Conservation (phyloP, 2,888 invertebrate genomes). For the Conops quadrifasciatus region DNA sequence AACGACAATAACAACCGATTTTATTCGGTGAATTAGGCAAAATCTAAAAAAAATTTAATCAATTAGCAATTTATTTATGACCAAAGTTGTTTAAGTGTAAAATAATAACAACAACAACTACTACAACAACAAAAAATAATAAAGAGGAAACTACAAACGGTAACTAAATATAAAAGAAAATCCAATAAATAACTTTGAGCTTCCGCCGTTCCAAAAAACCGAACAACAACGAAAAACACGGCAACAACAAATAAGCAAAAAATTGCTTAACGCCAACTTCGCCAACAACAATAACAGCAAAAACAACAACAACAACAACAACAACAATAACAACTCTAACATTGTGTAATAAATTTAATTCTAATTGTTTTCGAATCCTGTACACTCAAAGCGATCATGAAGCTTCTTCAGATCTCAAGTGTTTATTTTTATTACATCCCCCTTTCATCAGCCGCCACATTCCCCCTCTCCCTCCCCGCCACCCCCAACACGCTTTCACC, state of each 20-base stretch:
- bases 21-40: too few species aligned
- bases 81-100: neutral
- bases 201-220: neutral
- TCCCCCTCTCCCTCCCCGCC: too few species aligned
- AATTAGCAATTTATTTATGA: conserved; percentile 7
- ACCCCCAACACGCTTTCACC: too few species aligned
- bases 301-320: neutral
- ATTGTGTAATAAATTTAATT: neutral
- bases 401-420: too few species aligned
- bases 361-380: neutral
- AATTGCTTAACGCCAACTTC: neutral
- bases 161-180: too few species aligned
- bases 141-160: neutral
- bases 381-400: too few species aligned
- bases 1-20: too few species aligned
- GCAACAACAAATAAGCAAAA: neutral
- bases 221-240: neutral
- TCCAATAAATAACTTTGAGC: too few species aligned
- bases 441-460: too few species aligned
- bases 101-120: too few species aligned
- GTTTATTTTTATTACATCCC: too few species aligned
- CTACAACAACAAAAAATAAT: neutral
- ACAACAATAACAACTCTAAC: neutral
- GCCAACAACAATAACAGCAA: neutral
- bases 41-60: neutral